Evolutionary conservation across 1,140 invertebrate genomes (phyloP).

Genomic region (Cyphomyrmex costatus): DNA sequence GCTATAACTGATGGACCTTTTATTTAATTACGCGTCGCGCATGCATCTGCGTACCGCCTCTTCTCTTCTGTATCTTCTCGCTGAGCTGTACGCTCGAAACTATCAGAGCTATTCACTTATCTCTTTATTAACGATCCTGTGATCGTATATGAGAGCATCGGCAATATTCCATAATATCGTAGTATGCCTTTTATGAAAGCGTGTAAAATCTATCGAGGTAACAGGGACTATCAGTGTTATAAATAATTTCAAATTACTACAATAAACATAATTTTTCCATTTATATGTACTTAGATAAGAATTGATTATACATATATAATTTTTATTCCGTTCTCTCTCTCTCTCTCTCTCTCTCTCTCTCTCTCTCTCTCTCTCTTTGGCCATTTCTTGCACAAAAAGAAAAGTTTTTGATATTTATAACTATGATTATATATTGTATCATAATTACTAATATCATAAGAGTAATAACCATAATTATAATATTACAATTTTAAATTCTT

Average conservation of each 20-base stretch:
- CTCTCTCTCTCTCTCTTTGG: not conserved
- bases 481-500: not conserved
- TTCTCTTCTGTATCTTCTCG: constrained; percentile 28
- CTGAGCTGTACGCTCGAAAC: constrained; percentile 51
- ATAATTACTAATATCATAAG: no score
- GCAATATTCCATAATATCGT: not conserved
- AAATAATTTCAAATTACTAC: not conserved
- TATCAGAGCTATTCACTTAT: constrained; percentile 60
- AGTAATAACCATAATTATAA: not conserved
- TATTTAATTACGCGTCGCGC: constrained; percentile 76
- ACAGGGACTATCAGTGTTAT: not conserved
- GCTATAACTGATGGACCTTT: constrained; percentile 78
- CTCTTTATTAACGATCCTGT: constrained; percentile 21
- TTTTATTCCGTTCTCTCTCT: not conserved
- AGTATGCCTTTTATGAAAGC: not conserved
- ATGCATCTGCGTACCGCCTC: constrained; percentile 72
- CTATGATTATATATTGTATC: no score
- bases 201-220: not conserved
- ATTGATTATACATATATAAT: not conserved
- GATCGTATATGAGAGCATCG: constrained; percentile 64
- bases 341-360: not conserved
- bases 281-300: not conserved
- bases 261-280: not conserved
- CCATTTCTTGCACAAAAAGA: no score
- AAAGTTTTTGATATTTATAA: no score